These are phyloP conservation scores for Incurvaria masculella DNA, from an alignment of 2,888 invertebrate species.

Conservation along the genomic window DNA sequence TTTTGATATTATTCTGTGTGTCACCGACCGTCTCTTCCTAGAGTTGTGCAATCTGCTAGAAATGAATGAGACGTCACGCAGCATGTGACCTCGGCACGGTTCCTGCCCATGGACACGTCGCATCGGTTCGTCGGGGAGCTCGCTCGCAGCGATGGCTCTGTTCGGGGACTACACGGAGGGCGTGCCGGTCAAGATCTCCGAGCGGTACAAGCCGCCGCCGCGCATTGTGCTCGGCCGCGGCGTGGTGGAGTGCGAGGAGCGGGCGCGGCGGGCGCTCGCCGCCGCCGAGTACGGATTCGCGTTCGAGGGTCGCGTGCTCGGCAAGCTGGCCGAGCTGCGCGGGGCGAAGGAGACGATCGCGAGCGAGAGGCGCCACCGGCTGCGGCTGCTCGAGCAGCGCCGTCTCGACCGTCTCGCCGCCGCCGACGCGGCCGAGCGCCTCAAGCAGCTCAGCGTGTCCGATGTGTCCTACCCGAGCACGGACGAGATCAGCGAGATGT, in stretches of 20 bases:
- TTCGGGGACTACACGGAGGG: conserved; percentile 71
- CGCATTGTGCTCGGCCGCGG: conserved; percentile 51
- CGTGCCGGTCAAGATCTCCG: conserved; percentile 84
- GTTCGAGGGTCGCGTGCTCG: conserved; percentile 68
- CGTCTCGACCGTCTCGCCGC: conserved; percentile 50
- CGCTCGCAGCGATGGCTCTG: conserved; percentile 46
- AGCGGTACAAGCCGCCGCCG: conserved; percentile 80
- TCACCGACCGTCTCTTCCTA: too few relatives aligned
- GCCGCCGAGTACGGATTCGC: conserved; percentile 58
- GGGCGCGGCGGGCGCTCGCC: conserved; percentile 39
- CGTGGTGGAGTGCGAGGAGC: conserved; percentile 31
- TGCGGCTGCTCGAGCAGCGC: conserved; percentile 56
- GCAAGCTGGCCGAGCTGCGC: conserved; percentile 69
- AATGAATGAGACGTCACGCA: too few relatives aligned
- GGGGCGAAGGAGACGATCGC: conserved; percentile 61
- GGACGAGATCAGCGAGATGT: conserved; percentile 55
- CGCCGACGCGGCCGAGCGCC: conserved; percentile 44
- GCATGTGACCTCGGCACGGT: too few relatives aligned
- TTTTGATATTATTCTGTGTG: too few relatives aligned
- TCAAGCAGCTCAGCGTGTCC: conserved; percentile 55
- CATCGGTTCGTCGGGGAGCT: conserved; percentile 3
- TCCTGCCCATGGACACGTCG: too few relatives aligned
- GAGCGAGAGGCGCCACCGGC: conserved; percentile 59
- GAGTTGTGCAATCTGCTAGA: too few relatives aligned
- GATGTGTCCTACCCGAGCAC: conserved; percentile 61